A percentile compares a stretch with the other conserved stretches of the same genome.
These are phyloP conservation scores for Chymomyza procnemis DNA, from an alignment of 2,888 invertebrate genomes.

Conservation along the genomic window DNA sequence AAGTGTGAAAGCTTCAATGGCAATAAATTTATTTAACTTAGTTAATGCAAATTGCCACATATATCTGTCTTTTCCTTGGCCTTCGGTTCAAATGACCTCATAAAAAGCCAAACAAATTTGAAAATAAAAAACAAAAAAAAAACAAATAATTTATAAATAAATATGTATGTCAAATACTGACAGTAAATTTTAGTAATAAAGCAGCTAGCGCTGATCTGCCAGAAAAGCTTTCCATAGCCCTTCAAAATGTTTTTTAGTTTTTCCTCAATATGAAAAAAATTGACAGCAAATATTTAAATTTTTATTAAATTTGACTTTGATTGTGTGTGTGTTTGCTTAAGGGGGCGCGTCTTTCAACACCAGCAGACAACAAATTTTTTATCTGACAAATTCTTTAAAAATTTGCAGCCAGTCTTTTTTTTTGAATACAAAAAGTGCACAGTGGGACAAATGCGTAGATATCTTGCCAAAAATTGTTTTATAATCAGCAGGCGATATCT, in stretches of 20 bases:
- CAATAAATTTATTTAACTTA: not conserved
- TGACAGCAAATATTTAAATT: conserved; percentile 61
- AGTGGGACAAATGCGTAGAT: conserved; percentile 14
- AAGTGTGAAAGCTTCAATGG: not conserved
- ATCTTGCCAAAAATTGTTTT: too few species aligned
- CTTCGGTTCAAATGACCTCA: conserved; percentile 5
- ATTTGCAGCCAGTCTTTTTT: conserved; percentile 9
- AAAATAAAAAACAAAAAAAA: conserved; percentile 11
- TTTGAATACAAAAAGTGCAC: conserved; percentile 7
- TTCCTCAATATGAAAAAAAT: conserved; percentile 23
- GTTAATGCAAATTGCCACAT: conserved; percentile 5
- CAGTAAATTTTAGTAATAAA: conserved; percentile 26
- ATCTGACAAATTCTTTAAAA: conserved; percentile 27
- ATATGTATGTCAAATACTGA: conserved; percentile 13
- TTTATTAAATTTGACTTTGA: conserved; percentile 16
- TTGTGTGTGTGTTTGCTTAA: conserved; percentile 8
- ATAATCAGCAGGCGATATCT: too few species aligned
- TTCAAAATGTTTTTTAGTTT: not conserved
- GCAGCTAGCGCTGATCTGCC: not conserved
- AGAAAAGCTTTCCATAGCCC: not conserved
- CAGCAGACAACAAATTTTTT: conserved; percentile 22
- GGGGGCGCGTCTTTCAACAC: conserved; percentile 43
- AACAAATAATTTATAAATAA: conserved; percentile 1
- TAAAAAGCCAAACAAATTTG: not conserved
- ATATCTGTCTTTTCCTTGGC: conserved; percentile 12